Percentiles rank a stretch among this genome's conserved stretches.
Conservation (phyloP, 2,888 invertebrate genomes). For the Drymonia ruficornis region DNA sequence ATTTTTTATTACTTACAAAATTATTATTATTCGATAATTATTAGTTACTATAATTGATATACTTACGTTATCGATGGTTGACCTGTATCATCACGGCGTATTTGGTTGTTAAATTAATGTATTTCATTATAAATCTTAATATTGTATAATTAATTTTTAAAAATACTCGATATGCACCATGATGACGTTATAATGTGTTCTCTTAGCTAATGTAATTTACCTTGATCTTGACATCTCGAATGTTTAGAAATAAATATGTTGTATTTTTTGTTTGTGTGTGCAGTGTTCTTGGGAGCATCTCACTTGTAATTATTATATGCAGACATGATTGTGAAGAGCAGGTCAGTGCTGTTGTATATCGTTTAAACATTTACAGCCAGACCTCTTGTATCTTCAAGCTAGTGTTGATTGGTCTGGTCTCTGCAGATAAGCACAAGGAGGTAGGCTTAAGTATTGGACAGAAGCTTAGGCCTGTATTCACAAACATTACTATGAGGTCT, state of each 20-base stretch:
- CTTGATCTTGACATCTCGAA: slow-evolving; percentile 48
- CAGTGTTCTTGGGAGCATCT: slow-evolving; percentile 27
- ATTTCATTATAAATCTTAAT: neutral
- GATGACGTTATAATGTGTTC: slow-evolving; percentile 36
- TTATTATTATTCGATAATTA: neutral
- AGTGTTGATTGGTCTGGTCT: too few relatives aligned
- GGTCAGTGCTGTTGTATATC: too few relatives aligned
- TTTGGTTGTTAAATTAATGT: neutral
- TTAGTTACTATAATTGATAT: slow-evolving; percentile 7
- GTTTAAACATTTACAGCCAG: too few relatives aligned
- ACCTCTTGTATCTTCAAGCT: too few relatives aligned
- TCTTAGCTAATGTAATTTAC: slow-evolving; percentile 42
- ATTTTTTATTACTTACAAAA: slow-evolving; percentile 11
- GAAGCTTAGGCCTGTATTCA: too few relatives aligned
- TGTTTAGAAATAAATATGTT: slow-evolving; percentile 39
- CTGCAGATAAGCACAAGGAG: too few relatives aligned
- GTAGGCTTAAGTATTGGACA: too few relatives aligned
- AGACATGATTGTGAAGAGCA: too few relatives aligned
- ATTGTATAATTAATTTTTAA: slow-evolving; percentile 20
- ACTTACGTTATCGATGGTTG: neutral
- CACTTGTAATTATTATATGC: neutral
- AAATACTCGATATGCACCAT: slow-evolving; percentile 49
- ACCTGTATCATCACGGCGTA: neutral
- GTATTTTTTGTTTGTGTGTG: slow-evolving; percentile 47
- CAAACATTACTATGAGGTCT: too few relatives aligned